A percentile compares a stretch with the other conserved stretches of the same genome.
Conservation (phyloP, 2,113 vertebrate species). For the Morone saxatilis region DNA sequence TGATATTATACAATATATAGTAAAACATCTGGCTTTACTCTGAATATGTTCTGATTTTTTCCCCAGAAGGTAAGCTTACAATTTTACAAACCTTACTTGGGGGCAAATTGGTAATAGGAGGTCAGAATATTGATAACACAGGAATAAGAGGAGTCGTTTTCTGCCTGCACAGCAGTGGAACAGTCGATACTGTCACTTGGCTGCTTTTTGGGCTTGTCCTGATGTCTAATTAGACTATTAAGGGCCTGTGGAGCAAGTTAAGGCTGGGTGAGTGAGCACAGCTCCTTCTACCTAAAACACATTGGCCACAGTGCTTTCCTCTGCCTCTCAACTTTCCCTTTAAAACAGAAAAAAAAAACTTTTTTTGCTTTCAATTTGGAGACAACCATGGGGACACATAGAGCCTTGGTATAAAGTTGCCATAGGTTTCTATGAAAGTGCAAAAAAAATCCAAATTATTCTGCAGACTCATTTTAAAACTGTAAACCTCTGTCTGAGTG, state of each 20-base stretch:
- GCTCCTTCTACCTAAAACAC: slow-evolving; percentile 40
- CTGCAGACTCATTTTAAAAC: background rate
- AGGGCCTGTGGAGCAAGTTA: slow-evolving; percentile 14
- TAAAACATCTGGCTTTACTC: background rate
- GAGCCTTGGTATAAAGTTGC: slow-evolving; percentile 6
- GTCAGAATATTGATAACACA: slow-evolving; percentile 26
- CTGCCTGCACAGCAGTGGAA: slow-evolving; percentile 21
- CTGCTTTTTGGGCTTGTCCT: slow-evolving; percentile 17
- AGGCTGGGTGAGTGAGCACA: slow-evolving; percentile 18
- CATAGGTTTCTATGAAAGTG: background rate
- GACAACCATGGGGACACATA: background rate
- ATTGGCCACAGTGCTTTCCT: slow-evolving; percentile 39
- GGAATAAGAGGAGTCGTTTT: background rate
- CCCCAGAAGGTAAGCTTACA: background rate
- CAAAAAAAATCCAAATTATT: background rate
- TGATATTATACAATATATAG: background rate
- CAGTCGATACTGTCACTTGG: slow-evolving; percentile 27
- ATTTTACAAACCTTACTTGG: background rate
- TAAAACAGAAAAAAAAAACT: too few species aligned
- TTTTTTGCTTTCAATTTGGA: slow-evolving; percentile 27
- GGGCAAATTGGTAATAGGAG: background rate
- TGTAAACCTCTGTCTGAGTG: background rate
- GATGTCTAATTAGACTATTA: slow-evolving; percentile 34
- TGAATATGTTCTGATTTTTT: background rate
- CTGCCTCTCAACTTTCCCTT: slow-evolving; percentile 18